These are phyloP conservation scores for Epirrhoe tristata DNA, from an alignment of 2,888 invertebrate species.

Conservation along the genomic window DNA sequence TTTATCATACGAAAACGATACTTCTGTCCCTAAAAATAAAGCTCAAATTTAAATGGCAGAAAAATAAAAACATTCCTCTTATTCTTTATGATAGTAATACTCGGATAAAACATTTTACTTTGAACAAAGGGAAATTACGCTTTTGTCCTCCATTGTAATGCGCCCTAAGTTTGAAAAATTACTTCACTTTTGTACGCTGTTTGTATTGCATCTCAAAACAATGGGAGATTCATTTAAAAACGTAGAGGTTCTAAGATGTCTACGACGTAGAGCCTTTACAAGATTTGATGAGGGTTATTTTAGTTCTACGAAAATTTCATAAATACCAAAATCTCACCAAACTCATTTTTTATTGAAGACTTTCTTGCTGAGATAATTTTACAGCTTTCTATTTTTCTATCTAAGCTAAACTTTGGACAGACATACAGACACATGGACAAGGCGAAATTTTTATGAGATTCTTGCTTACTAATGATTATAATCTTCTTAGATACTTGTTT, in stretches of 20 bases:
- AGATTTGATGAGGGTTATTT: too few species aligned
- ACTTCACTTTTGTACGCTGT: constrained; percentile 73
- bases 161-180: constrained; percentile 90
- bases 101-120: constrained; percentile 40
- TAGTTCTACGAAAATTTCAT: too few species aligned
- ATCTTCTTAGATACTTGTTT: too few species aligned
- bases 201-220: neutral
- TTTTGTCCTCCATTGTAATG: constrained; percentile 58
- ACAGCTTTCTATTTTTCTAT: too few species aligned
- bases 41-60: constrained; percentile 17
- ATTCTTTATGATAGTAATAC: constrained; percentile 83
- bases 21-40: constrained; percentile 79
- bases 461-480: too few species aligned
- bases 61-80: constrained; percentile 70
- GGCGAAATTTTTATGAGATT: too few species aligned
- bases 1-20: constrained; percentile 90
- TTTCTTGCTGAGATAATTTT: too few species aligned
- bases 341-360: too few species aligned
- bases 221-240: neutral
- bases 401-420: too few species aligned
- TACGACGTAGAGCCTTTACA: too few species aligned
- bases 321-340: too few species aligned
- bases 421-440: too few species aligned
- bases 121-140: constrained; percentile 49
- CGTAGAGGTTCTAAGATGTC: neutral